These are phyloP conservation scores for Porites rus DNA, from an alignment of 92 coral and sea anemone species.

Conservation along the genomic window DNA sequence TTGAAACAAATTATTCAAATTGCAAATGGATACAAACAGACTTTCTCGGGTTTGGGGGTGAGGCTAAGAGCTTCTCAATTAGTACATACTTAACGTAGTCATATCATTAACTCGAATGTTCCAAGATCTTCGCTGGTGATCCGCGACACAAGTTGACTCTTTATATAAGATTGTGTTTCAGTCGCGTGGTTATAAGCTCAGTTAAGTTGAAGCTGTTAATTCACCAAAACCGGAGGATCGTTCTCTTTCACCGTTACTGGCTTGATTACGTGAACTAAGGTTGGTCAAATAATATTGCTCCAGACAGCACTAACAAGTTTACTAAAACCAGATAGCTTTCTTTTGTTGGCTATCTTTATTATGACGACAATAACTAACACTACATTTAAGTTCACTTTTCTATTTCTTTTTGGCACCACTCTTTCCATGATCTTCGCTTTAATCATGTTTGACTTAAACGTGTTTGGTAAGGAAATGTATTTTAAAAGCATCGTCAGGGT, in stretches of 20 bases:
- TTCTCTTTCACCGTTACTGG: neutral
- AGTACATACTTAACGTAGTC: neutral
- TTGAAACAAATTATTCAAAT: neutral
- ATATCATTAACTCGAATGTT: conserved; percentile 2
- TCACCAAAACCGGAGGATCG: neutral
- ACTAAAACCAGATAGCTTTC: neutral
- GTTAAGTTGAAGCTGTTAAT: neutral
- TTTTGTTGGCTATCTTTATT: neutral
- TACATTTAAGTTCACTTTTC: no score
- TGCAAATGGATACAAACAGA: neutral
- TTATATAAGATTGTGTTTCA: neutral
- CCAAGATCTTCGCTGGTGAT: conserved; percentile 4
- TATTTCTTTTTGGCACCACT: no score
- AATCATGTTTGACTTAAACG: no score
- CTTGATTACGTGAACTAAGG: conserved; percentile 11
- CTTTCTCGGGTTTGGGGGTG: neutral
- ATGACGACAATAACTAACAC: neutral
- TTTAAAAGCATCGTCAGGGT: no score
- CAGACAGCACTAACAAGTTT: neutral
- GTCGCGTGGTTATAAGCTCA: neutral
- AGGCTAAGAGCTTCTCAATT: neutral
- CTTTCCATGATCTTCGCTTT: no score
- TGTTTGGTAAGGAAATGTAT: no score
- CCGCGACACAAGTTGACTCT: neutral
- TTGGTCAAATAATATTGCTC: neutral